Conservation (phyloP, 2,797 vertebrate species). For the Eupleurogrammus muticus region DNA sequence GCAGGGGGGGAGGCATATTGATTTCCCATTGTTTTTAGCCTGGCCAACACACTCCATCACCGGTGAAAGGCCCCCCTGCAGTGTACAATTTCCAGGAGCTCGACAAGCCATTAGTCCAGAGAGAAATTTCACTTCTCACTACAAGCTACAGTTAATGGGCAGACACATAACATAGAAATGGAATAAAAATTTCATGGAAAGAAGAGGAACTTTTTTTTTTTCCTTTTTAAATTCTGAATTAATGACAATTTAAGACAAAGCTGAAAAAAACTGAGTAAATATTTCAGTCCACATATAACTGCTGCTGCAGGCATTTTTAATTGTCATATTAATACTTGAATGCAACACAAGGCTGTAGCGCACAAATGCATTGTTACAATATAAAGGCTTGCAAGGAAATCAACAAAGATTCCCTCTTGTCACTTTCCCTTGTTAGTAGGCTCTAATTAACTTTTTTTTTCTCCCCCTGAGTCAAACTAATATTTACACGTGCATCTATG, state of each 20-base stretch:
- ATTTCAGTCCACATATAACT: constrained; percentile 22
- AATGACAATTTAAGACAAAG: background rate
- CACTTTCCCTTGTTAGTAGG: constrained; percentile 74
- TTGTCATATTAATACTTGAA: constrained; percentile 45
- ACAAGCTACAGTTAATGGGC: constrained; percentile 40
- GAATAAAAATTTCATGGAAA: constrained; percentile 16
- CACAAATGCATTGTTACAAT: constrained; percentile 54
- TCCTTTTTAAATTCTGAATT: background rate
- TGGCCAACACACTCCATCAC: constrained; percentile 79
- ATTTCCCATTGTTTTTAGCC: constrained; percentile 84
- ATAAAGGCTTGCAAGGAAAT: constrained; percentile 66
- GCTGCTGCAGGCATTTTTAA: constrained; percentile 57
- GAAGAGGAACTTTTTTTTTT: constrained; percentile 3
- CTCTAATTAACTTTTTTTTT: constrained; percentile 73
- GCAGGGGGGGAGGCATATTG: constrained; percentile 72
- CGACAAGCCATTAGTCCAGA: constrained; percentile 77
- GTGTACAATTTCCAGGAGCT: constrained; percentile 79
- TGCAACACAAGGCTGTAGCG: constrained; percentile 39
- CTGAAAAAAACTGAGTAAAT: constrained; percentile 19
- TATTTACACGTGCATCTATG: constrained; percentile 85
- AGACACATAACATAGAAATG: constrained; percentile 27
- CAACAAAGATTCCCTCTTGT: constrained; percentile 70
- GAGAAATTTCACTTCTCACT: constrained; percentile 63
- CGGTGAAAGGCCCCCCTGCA: constrained; percentile 78
- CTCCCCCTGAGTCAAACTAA: constrained; percentile 74